phyloP scores from a whole-genome alignment of 2,888 invertebrate species.

The Operophtera brumata region DNA sequence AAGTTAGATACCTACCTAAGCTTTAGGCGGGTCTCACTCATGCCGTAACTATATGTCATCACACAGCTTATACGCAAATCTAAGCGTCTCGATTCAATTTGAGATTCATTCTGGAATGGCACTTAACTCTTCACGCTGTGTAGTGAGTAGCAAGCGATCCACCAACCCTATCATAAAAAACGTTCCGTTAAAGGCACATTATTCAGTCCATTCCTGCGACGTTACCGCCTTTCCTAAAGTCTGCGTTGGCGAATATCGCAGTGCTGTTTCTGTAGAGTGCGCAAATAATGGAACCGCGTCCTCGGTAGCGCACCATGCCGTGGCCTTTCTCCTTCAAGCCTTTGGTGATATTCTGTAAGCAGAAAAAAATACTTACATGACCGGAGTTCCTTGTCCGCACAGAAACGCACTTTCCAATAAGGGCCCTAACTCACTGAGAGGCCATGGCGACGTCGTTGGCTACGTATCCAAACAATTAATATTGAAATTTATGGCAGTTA shows the following conservation, averaged over 20 bases:
- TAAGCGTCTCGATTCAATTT: too few species aligned
- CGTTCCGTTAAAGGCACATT: slow-evolving; percentile 2
- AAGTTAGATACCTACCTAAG: too few species aligned
- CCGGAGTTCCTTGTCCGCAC: too few species aligned
- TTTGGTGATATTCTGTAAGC: slow-evolving; percentile 80
- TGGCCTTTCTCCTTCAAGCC: slow-evolving; percentile 86
- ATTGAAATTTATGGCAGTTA: too few species aligned
- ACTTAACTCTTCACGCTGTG: background rate
- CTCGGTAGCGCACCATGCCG: slow-evolving; percentile 80
- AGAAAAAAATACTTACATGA: slow-evolving; percentile 54
- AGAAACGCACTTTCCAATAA: too few species aligned
- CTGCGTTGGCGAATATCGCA: slow-evolving; percentile 87
- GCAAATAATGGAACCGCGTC: slow-evolving; percentile 86
- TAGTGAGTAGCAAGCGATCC: slow-evolving; percentile 1
- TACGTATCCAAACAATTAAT: too few species aligned
- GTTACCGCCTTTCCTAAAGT: slow-evolving; percentile 90
- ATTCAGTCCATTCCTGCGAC: slow-evolving; percentile 84
- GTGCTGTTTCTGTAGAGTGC: slow-evolving; percentile 82
- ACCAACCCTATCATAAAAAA: slow-evolving; percentile 18
- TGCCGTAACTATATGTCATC: too few species aligned
- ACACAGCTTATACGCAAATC: too few species aligned
- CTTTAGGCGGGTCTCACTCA: too few species aligned
- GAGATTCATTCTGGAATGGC: too few species aligned
- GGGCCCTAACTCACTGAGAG: too few species aligned
- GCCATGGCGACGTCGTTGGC: too few species aligned